Conservation (phyloP, 1,140 invertebrate species). For the Eumeta japonica region DNA sequence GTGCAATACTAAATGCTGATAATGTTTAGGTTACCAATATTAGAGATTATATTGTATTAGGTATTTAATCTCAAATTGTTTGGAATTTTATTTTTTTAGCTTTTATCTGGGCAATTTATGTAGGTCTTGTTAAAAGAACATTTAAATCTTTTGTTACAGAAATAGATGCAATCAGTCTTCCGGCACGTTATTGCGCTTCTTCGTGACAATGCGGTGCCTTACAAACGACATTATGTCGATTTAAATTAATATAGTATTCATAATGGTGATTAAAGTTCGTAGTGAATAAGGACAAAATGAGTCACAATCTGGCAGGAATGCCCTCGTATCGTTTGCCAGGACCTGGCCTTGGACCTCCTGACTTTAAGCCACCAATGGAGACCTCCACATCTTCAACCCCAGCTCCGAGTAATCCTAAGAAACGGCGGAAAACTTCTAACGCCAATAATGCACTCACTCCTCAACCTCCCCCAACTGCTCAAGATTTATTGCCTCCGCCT, state of each 20-base stretch:
- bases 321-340: conserved; percentile 68
- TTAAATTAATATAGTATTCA: conserved; percentile 21
- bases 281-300: conserved; percentile 57
- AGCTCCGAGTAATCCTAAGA: conserved; percentile 67
- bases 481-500: conserved; percentile 78
- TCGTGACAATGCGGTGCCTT: conserved; percentile 47
- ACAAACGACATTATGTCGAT: conserved; percentile 31
- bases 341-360: conserved; percentile 62
- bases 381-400: conserved; percentile 58
- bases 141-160: conserved; percentile 55
- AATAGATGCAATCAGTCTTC: conserved; percentile 49
- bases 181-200: conserved; percentile 44
- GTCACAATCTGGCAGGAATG: conserved; percentile 67
- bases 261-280: conserved; percentile 42
- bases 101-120: too few species aligned
- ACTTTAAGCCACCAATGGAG: conserved; percentile 64
- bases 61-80: too few species aligned
- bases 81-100: too few species aligned
- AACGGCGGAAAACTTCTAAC: conserved; percentile 66
- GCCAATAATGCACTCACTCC: conserved; percentile 59
- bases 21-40: too few species aligned
- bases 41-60: too few species aligned
- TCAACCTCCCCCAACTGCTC: conserved; percentile 62
- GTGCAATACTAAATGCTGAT: too few species aligned
- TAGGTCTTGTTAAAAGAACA: too few species aligned